Conservation (phyloP, 2,888 invertebrate genomes). For the Conchocele bisecta region DNA sequence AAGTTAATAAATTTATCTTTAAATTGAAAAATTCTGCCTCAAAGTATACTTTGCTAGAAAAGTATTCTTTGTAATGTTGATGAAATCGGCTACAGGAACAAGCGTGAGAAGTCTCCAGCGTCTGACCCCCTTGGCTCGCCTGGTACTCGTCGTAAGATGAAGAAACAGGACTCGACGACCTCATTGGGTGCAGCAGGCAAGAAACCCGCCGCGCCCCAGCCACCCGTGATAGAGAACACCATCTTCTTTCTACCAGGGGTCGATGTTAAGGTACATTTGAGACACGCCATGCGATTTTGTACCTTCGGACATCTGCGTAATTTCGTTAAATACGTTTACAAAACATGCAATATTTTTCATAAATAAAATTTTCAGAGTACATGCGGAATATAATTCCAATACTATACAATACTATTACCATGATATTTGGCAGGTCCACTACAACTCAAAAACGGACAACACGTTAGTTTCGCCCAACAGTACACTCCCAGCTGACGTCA, state of each 20-base stretch:
- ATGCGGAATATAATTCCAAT: no score
- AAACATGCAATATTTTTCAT: no score
- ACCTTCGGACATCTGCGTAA: no score
- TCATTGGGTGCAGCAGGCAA: conserved; percentile 37
- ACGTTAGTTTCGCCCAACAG: conserved; percentile 47
- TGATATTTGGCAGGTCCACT: conserved; percentile 77
- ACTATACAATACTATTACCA: background rate
- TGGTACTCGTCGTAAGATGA: conserved; percentile 57
- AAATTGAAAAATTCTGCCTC: no score
- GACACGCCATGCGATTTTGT: no score
- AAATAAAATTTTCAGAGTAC: no score
- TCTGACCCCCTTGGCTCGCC: conserved; percentile 51
- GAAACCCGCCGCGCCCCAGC: conserved; percentile 50
- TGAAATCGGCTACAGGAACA: conserved; percentile 52
- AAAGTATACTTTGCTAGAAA: no score
- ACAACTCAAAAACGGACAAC: conserved; percentile 79
- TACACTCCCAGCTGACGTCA: conserved; percentile 36
- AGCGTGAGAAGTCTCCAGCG: conserved; percentile 65
- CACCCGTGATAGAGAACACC: conserved; percentile 73
- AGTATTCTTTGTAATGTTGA: no score
- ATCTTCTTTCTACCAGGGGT: conserved; percentile 83
- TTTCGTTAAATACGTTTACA: no score
- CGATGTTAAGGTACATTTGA: conserved; percentile 82
- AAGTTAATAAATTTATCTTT: no score
- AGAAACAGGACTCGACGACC: conserved; percentile 63